A percentile compares a stretch with the other conserved stretches of the same genome.
phyloP scores from a whole-genome alignment of 1,140 invertebrate genomes.

The Dreissena polymorpha region DNA sequence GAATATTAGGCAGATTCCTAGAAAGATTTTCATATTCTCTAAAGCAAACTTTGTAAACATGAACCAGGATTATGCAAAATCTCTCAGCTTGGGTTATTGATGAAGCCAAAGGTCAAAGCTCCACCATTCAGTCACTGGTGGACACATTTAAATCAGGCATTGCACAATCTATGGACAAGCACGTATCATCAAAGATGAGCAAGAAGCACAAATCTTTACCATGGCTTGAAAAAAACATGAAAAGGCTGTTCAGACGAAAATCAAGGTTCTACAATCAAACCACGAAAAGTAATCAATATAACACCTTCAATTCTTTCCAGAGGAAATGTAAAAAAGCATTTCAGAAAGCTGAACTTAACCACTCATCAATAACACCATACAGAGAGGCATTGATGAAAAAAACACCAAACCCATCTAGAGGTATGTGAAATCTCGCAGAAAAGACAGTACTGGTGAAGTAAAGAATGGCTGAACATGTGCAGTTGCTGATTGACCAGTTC shows the following conservation, averaged over 20 bases:
- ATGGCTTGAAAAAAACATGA: slow-evolving; percentile 20
- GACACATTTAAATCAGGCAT: slow-evolving; percentile 8
- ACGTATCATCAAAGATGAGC: slow-evolving; percentile 28
- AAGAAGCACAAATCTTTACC: slow-evolving; percentile 26
- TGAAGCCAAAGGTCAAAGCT: not conserved
- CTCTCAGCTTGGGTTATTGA: not conserved
- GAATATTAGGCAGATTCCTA: slow-evolving; percentile 10
- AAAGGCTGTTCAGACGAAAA: not conserved
- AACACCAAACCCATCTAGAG: slow-evolving; percentile 27
- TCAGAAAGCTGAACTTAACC: slow-evolving; percentile 35
- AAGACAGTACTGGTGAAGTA: slow-evolving; percentile 42
- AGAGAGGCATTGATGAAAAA: slow-evolving; percentile 21
- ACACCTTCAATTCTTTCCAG: slow-evolving; percentile 12
- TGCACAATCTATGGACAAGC: not conserved
- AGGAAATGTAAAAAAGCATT: slow-evolving; percentile 48
- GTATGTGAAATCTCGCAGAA: slow-evolving; percentile 25
- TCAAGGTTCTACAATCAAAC: slow-evolving; percentile 21
- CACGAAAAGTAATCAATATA: slow-evolving; percentile 10
- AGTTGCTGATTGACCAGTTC: slow-evolving; percentile 25
- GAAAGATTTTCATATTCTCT: slow-evolving; percentile 28
- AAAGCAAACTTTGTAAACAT: slow-evolving; percentile 50
- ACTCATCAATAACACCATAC: slow-evolving; percentile 38
- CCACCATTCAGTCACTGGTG: slow-evolving; percentile 12
- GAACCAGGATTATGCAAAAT: slow-evolving; percentile 11
- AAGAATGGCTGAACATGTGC: slow-evolving; percentile 16